phyloP scores from a whole-genome alignment of 2,888 invertebrate species.

The Eupsilia transversa region DNA sequence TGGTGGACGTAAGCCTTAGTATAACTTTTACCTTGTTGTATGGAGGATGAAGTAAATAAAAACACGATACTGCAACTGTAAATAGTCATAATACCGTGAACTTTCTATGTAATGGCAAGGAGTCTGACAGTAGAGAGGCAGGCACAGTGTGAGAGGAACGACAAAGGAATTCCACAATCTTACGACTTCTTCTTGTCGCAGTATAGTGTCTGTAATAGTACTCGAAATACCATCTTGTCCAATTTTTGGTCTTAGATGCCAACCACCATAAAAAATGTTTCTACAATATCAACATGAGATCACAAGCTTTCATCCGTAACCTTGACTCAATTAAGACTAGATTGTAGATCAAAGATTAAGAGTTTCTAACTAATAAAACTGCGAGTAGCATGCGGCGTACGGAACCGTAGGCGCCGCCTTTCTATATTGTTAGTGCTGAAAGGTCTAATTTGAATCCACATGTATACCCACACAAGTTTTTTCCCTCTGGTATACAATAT shows the following conservation, averaged over 20 bases:
- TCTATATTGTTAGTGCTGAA: neutral
- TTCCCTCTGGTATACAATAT: neutral
- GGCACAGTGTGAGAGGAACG: neutral
- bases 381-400: neutral
- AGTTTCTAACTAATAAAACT: neutral
- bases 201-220: neutral
- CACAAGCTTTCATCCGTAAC: neutral
- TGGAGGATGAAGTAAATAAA: neutral
- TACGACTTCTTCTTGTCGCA: neutral
- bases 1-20: conserved; percentile 22
- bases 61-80: neutral
- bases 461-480: neutral
- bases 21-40: neutral
- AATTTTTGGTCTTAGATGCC: neutral
- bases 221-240: neutral
- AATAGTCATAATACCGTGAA: neutral
- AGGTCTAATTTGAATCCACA: neutral
- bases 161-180: neutral
- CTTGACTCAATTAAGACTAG: neutral
- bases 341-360: neutral
- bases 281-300: neutral
- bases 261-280: neutral
- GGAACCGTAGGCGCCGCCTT: neutral
- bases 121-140: neutral
- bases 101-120: neutral